Conservation (phyloP, 2,888 invertebrate genomes). For the Drosophila anomalata region DNA sequence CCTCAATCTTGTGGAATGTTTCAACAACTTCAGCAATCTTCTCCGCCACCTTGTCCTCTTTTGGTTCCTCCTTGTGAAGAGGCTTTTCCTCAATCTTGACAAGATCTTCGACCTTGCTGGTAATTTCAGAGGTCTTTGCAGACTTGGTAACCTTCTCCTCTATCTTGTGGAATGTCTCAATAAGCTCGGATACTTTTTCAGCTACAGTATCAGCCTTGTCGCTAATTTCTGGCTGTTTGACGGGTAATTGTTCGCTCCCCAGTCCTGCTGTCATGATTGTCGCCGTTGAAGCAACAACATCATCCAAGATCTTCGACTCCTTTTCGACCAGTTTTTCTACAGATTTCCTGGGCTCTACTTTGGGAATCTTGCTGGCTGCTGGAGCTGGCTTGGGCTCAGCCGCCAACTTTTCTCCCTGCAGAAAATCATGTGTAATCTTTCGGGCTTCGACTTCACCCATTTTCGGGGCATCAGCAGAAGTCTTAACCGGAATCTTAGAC, state of each 20-base stretch:
- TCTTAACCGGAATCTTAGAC: conserved; percentile 69
- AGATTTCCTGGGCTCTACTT: conserved; percentile 69
- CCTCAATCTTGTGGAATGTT: conserved; percentile 69
- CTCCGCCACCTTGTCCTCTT: conserved; percentile 58
- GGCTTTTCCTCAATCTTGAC: conserved; percentile 39
- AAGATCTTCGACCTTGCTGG: conserved; percentile 36
- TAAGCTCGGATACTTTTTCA: conserved; percentile 61
- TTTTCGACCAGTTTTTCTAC: conserved; percentile 56
- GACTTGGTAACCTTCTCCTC: conserved; percentile 49
- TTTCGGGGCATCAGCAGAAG: conserved; percentile 33
- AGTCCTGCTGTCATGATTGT: conserved; percentile 64
- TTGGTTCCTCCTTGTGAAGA: conserved; percentile 13
- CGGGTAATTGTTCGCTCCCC: conserved; percentile 29
- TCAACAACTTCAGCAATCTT: conserved; percentile 58
- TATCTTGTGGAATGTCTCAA: conserved; percentile 67
- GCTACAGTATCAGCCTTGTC: conserved; percentile 65
- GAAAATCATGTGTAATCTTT: conserved; percentile 65
- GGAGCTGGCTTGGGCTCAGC: conserved; percentile 55
- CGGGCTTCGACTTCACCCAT: conserved; percentile 54
- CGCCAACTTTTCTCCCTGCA: conserved; percentile 62
- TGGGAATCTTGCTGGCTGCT: conserved; percentile 68
- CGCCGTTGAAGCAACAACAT: conserved; percentile 57
- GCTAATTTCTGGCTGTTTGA: conserved; percentile 49
- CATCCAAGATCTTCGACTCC: conserved; percentile 58
- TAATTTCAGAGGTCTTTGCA: conserved; percentile 46